phyloP scores from a whole-genome alignment of 2,888 invertebrate genomes.

The Caprella mutica region DNA sequence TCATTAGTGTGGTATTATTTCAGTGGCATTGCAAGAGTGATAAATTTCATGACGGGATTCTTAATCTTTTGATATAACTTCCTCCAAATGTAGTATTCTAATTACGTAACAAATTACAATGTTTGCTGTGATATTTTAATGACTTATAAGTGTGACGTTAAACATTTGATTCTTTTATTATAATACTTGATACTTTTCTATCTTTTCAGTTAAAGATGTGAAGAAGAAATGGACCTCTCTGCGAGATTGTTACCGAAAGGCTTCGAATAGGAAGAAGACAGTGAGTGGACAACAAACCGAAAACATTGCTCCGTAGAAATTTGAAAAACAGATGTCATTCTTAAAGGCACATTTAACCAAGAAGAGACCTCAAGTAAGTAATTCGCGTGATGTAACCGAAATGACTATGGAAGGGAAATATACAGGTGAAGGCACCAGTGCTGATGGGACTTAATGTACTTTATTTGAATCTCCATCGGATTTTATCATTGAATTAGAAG shows the following conservation, averaged over 20 bases:
- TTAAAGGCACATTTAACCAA: neutral
- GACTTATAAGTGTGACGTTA: too few species aligned
- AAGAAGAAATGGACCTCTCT: neutral
- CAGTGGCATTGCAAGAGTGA: too few species aligned
- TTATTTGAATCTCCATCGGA: neutral
- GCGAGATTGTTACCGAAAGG: neutral
- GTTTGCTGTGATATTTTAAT: too few species aligned
- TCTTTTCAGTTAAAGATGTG: neutral
- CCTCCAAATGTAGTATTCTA: too few species aligned
- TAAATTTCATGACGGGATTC: too few species aligned
- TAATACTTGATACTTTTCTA: neutral
- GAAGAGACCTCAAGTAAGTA: slow-evolving; percentile 1
- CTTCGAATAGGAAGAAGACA: neutral
- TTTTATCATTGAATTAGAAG: neutral
- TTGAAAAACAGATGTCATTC: neutral
- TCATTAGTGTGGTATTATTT: too few species aligned
- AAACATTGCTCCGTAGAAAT: neutral
- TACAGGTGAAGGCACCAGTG: neutral
- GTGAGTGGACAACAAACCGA: slow-evolving; percentile 1
- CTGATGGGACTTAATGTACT: neutral
- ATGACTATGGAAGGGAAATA: neutral
- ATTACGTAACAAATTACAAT: too few species aligned
- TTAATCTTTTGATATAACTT: too few species aligned
- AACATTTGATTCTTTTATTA: neutral
- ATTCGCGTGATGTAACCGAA: neutral